Percentiles rank a stretch among this genome's conserved stretches.
phyloP scores from a whole-genome alignment of 2,888 invertebrate genomes.

The Melanargia galathea region DNA sequence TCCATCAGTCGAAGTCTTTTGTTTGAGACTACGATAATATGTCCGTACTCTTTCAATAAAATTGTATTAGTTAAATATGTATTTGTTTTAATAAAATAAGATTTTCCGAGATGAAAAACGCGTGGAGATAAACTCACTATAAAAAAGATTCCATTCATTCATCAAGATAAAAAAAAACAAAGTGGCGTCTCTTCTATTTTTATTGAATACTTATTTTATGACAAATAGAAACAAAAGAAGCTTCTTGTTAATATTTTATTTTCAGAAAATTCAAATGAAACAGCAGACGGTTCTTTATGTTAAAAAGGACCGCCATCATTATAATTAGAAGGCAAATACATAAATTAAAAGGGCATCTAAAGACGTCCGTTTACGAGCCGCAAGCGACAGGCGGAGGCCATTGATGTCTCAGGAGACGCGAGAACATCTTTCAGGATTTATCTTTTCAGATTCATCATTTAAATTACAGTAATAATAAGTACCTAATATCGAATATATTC shows the following conservation, averaged over 20 bases:
- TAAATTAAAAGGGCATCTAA: slow-evolving; percentile 4
- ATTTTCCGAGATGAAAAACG: background rate
- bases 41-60: no score
- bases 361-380: slow-evolving; percentile 7
- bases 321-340: slow-evolving; percentile 15
- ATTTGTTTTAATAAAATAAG: no score
- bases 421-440: slow-evolving; percentile 1
- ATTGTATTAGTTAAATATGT: no score
- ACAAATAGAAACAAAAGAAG: slow-evolving; percentile 8
- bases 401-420: background rate
- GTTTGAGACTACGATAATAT: no score
- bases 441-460: background rate
- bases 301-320: slow-evolving; percentile 7
- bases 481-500: no score
- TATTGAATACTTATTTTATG: slow-evolving; percentile 3
- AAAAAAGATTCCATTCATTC: background rate
- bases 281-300: slow-evolving; percentile 3
- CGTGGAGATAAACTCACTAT: background rate
- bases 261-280: slow-evolving; percentile 11
- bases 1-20: no score
- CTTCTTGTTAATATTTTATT: slow-evolving; percentile 4
- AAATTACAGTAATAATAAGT: no score
- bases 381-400: background rate
- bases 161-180: slow-evolving; percentile 1
- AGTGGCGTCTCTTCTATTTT: background rate